phyloP scores from a whole-genome alignment of 2,888 invertebrate species.

The Melangyna quadrimaculata region DNA sequence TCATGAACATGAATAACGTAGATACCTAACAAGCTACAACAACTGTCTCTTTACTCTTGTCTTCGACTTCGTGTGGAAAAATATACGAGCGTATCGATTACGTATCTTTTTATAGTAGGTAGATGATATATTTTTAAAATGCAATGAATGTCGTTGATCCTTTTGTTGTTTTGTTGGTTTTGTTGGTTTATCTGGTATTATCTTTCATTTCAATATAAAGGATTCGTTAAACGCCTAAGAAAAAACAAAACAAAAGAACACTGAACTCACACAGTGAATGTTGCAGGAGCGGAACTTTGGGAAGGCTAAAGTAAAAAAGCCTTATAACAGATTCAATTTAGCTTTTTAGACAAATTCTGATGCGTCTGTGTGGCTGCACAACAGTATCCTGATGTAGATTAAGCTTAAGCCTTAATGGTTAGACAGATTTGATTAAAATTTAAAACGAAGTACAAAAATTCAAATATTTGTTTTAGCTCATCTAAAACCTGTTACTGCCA shows the following conservation, averaged over 20 bases:
- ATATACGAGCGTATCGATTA: constrained; percentile 62
- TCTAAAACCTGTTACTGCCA: too few species aligned
- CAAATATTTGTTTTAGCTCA: too few species aligned
- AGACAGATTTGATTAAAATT: too few species aligned
- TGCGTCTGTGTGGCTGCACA: too few species aligned
- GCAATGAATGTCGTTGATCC: constrained; percentile 71
- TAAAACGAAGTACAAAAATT: too few species aligned
- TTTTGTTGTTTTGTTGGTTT: constrained; percentile 44
- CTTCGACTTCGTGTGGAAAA: neutral
- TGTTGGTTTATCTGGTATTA: constrained; percentile 41
- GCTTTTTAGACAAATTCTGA: too few species aligned
- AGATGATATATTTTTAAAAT: constrained; percentile 45
- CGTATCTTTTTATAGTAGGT: constrained; percentile 55
- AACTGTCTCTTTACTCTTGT: neutral
- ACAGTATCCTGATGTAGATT: too few species aligned
- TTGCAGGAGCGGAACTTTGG: neutral
- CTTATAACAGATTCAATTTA: too few species aligned
- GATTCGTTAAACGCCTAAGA: constrained; percentile 30
- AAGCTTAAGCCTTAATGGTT: too few species aligned
- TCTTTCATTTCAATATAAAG: constrained; percentile 61
- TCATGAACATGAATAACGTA: constrained; percentile 41
- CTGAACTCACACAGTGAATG: neutral
- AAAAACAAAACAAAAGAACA: neutral
- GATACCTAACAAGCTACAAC: neutral
- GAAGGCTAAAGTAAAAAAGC: neutral